A percentile compares a stretch with the other conserved stretches of the same genome.
Conservation (phyloP, 2,888 invertebrate genomes). For the Amiota communis region DNA sequence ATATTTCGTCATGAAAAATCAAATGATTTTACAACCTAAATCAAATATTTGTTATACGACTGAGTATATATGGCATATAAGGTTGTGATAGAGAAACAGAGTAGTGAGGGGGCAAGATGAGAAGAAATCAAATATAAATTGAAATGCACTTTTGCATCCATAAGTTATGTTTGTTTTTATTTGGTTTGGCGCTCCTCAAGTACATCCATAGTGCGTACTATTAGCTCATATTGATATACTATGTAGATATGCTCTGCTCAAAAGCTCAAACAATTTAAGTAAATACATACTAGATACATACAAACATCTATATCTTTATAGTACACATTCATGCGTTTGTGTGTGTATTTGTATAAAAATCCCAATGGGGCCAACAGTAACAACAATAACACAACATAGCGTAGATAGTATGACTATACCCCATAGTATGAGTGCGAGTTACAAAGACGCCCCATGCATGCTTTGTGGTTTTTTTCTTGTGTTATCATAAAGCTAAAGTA, state of each 20-base stretch:
- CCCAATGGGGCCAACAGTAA: slow-evolving; percentile 27
- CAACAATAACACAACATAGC: slow-evolving; percentile 18
- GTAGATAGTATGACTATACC: too few relatives aligned
- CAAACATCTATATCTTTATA: too few relatives aligned
- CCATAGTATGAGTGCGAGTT: too few relatives aligned
- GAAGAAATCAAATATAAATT: slow-evolving; percentile 8
- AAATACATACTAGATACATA: slow-evolving; percentile 17
- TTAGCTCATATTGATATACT: too few relatives aligned
- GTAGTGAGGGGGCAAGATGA: background rate
- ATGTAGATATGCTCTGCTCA: background rate
- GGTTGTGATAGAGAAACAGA: too few relatives aligned
- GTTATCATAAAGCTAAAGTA: slow-evolving; percentile 24
- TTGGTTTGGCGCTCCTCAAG: background rate
- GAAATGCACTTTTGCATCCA: slow-evolving; percentile 26
- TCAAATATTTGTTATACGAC: background rate
- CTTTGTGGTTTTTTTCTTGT: slow-evolving; percentile 30
- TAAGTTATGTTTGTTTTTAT: background rate
- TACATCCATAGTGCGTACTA: background rate
- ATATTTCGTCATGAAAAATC: background rate
- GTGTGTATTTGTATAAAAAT: background rate
- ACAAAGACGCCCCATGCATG: slow-evolving; percentile 32
- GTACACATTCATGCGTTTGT: background rate
- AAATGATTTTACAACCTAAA: slow-evolving; percentile 15
- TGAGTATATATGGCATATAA: background rate
- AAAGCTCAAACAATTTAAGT: slow-evolving; percentile 7